Percentiles rank a stretch among this genome's conserved stretches.
These are phyloP conservation scores for Strongylocentrotus purpuratus DNA, from an alignment of 35 echinoderm and acorn worm genomes.

Conservation along the genomic window DNA sequence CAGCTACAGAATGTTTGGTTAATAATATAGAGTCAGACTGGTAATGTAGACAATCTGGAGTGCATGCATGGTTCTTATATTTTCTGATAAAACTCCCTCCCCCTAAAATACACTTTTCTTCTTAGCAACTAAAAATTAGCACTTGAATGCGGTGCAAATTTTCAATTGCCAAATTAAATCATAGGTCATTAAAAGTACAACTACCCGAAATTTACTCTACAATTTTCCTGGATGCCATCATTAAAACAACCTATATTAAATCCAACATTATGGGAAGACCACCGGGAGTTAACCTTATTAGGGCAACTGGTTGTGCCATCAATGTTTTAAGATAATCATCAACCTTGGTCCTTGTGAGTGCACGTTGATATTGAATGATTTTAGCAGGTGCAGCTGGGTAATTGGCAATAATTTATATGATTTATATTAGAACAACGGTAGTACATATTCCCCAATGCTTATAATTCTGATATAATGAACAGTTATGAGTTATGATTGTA, in stretches of 20 bases:
- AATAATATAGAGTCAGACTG: no score
- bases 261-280: background rate
- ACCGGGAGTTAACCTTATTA: background rate
- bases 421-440: background rate
- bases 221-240: background rate
- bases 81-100: no score
- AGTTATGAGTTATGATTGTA: no score
- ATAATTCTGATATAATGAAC: no score
- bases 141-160: background rate
- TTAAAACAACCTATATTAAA: background rate
- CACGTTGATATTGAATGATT: background rate
- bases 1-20: no score
- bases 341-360: background rate
- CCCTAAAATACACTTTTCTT: background rate
- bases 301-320: background rate
- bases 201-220: background rate
- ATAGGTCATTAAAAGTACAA: background rate
- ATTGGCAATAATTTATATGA: background rate
- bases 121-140: background rate
- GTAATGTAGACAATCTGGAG: background rate
- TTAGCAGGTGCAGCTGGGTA: background rate
- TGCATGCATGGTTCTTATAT: no score
- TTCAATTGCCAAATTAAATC: background rate
- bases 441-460: background rate
- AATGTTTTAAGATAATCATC: constrained; percentile 4